Evolutionary conservation across 2,888 invertebrate genomes (phyloP), one percentile per base, ranked within the genome.

Genomic region (Agrotis exclamationis): DNA sequence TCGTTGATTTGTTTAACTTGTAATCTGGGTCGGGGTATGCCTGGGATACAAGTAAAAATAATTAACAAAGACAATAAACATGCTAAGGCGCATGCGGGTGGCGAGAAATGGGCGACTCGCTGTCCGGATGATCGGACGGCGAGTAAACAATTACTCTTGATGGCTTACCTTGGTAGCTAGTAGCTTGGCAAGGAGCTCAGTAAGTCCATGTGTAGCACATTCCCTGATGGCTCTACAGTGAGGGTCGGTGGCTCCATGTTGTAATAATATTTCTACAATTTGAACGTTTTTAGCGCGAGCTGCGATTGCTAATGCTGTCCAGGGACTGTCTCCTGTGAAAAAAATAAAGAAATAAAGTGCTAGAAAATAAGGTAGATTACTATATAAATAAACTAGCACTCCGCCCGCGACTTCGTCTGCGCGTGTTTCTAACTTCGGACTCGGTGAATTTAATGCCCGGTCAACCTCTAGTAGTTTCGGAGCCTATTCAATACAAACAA

Each of bases 21-120:
- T 98, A 98, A 88, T 99, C 99, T 0, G 98, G 98, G 93, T 99
- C 99, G 0, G 98, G 97, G 92, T 98, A 98, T 0, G 98, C 98
- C 97, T 97, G 1, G 6, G 39, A 39, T 39, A 39, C 16, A 16
- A 53, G 47, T 11, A 6, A 28, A 51, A 24, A 16, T 20, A 28
- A 39, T 39, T 33, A 28, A 28, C 5, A n/a, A n/a, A n/a, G n/a
- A n/a, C n/a, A n/a, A n/a, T n/a, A n/a, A n/a, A n/a, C n/a, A n/a
- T n/a, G n/a, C n/a, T n/a, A n/a, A n/a, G n/a, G n/a, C n/a, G n/a
- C n/a, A n/a, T n/a, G n/a, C n/a, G n/a, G n/a, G n/a, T n/a, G n/a
- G n/a, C n/a, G n/a, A n/a, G n/a, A n/a, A n/a, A n/a, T n/a, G n/a
- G n/a, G n/a, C n/a, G n/a, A n/a, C n/a, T n/a, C n/a, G n/a, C n/a